Base-by-base conservation (phyloP, 2,797 vertebrate species). In the Melanotaenia maccullochi region DNA sequence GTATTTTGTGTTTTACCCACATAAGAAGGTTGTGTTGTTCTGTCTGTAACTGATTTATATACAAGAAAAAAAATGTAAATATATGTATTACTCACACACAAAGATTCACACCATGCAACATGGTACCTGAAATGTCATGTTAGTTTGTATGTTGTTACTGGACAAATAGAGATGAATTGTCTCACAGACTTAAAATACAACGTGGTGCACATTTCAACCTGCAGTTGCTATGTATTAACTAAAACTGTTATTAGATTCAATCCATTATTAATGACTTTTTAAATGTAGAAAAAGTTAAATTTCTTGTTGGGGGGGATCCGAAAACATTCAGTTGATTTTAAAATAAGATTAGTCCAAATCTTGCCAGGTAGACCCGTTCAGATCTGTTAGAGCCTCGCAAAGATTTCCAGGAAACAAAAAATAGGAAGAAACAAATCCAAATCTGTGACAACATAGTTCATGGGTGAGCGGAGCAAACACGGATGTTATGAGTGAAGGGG, bases 381-480 rank as follows among this genome's bases (percentile, higher is more conserved):
- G 47, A 60, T 75, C 60, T 14, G 69, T 80, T 69, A 68, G 44
- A 75, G 35, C 71, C 62, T 63, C 36, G 14, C 14, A 68, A 16
- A 54, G 35, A 65, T 59, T 35, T 73, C 60, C 60, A 63, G 14
- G 25, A 65, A 49, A 68, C 28, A 58, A 69, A 75, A 62, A 60
- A 35, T 67, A 25, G 11, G 0, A 61, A 55, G n/a, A 56, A 72
- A 75, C 51, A 78, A 88, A 92, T 55, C 66, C 60, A 65, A 72
- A 81, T 73, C 44, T 77, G 66, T 62, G 42, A 71, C 33, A 24
- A 78, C 79, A 77, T 60, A 65, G 72, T 52, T 81, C 24, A 71
- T n/a, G 65, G 73, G 80, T 71, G 84, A 85, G 76, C 60, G 78
- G 66, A 63, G 62, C 82, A 88, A 85, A 88, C 87, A 92, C 75